Base-by-base conservation (phyloP, 1,140 invertebrate genomes). In the Pararge aegeria region DNA sequence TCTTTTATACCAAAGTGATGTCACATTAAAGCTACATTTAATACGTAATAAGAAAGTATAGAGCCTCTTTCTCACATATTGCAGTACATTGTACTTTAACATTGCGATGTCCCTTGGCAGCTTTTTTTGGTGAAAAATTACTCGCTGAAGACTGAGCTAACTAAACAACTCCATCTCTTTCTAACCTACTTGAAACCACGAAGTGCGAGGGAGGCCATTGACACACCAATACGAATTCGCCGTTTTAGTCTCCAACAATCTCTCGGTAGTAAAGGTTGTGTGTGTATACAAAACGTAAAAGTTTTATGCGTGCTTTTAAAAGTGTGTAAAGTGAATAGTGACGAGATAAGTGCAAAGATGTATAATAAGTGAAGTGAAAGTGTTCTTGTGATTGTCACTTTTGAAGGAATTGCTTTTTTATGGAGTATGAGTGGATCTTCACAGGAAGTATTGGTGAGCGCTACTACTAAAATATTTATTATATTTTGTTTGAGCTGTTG, bases 51-150 rank as follows among this genome's bases (percentile, higher is more conserved):
- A 60, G 57, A 60, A 60, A 60, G 44, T 21, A 46, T 2, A 21
- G 44, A 34, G 30, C 44, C 19, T 29, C 53, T 42, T 55, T 55
- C 53, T 55, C 53, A 55, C 53, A 55, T 21, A 46, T 15, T 46
- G 44, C 18, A 55, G 57, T 46, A 53, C 57, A 60, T 44, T 53
- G 55, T 42, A 56, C 53, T 42, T 46, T 53, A 53, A 48, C 57
- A 30, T 59, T 59, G 56, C 56, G 38, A 53, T 59, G 56, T 52
- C 49, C 56, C 56, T 59, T 46, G 44, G 46, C 63, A 60, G 55
- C 57, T 65, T 65, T 64, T 65, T 65, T 51, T 52, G 58, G 56
- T 56, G 48, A 60, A 68, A 63, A 68, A 60, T 63, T 37, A 38
- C 27, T 52, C 13, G 13, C 38, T 27, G 61, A 60, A 34, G 7